Evolutionary conservation across 2,797 vertebrate species (phyloP), one percentile per base, ranked within the genome.

Genomic region (Characodon lateralis): DNA sequence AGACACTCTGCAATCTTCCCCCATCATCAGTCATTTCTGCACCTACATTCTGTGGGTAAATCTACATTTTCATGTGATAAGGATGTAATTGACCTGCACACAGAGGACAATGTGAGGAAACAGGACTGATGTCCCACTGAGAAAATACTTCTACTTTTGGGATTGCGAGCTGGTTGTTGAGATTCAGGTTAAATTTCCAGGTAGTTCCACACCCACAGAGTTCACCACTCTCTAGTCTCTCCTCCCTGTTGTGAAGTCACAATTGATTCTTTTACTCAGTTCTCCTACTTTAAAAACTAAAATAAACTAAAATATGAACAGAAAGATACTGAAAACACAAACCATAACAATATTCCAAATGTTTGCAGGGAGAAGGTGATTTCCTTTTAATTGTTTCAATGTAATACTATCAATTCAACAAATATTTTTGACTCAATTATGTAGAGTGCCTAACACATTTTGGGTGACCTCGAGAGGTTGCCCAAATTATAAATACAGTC

Each of bases 61-160:
- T 90, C 87, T 87, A 80, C 90, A 81, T 95, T 95, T 94, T 91
- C 85, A 87, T 79, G 85, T 89, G 93, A 95, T 92, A 92, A 88
- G 91, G 90, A 90, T 89, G 90, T 95, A 95, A 95, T 95, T 94
- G 94, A 93, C 92, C 93, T 63, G 77, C 82, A 86, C 91, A 56
- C 86, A 85, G 87, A 87, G 74, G 89, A 91, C 90, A 88, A 88
- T 31, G 35, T 10, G 65, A 77, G 83, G 80, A 89, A 93, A 91
- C 88, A 85, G 90, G 90, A 95, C 91, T 92, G 91, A 94, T 94
- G 79, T 88, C 88, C 92, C 87, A 66, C 89, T 75, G 93, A 90
- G 91, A 90, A 89, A 84, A 89, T 82, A 26, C 82, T 63, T 78
- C 86, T 88, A 78, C 85, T 85, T 81, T 77, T 83, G 63, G 78